Conservation (phyloP, 2,113 vertebrate genomes). For the Neodon shergylaensis region DNA sequence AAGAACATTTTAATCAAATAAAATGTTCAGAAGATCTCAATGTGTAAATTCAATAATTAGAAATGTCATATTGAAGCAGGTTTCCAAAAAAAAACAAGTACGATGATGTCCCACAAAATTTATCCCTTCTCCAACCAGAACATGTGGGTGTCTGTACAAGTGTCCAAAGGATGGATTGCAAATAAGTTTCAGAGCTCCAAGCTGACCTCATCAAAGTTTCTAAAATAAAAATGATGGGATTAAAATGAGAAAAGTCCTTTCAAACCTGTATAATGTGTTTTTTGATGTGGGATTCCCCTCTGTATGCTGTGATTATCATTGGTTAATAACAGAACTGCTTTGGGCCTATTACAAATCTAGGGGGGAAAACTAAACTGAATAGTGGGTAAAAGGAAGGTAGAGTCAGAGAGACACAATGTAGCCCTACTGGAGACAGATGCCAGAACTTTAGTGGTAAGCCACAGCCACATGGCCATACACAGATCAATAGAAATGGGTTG, state of each 20-base stretch:
- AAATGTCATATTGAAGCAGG: background rate
- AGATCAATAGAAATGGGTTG: too few relatives aligned
- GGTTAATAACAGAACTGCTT: too few relatives aligned
- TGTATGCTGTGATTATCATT: too few relatives aligned
- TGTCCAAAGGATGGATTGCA: background rate
- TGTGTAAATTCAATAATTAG: background rate
- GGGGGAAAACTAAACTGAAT: too few relatives aligned
- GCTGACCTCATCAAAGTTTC: background rate
- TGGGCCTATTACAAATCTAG: too few relatives aligned
- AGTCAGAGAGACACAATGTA: too few relatives aligned
- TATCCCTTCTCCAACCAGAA: background rate
- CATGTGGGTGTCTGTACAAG: background rate
- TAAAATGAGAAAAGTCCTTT: background rate
- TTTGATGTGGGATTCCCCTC: too few relatives aligned
- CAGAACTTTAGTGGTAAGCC: too few relatives aligned
- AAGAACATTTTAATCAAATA: slow-evolving; percentile 24
- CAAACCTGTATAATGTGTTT: background rate
- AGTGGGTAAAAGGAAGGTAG: too few relatives aligned
- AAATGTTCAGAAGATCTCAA: background rate
- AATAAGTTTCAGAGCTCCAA: background rate
- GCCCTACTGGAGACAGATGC: too few relatives aligned
- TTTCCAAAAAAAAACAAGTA: background rate
- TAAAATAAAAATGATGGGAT: background rate
- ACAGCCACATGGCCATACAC: too few relatives aligned
- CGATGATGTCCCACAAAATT: background rate